A percentile compares a stretch with the other conserved stretches of the same genome.
Evolutionary conservation across 1,140 invertebrate species (phyloP).

Genomic region (Gonatopus flavifemur): DNA sequence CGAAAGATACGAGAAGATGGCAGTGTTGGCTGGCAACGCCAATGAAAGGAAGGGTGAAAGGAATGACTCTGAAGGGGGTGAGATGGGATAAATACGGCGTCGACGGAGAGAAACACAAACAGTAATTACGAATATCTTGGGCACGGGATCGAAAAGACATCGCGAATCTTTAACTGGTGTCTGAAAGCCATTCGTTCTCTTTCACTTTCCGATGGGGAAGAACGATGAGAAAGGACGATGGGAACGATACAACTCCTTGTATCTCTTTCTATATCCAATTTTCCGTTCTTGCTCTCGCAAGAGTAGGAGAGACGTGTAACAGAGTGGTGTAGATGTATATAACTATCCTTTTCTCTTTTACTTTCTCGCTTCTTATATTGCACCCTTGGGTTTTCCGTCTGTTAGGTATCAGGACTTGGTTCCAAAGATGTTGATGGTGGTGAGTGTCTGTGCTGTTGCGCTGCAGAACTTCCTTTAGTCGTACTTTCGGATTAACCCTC

Average conservation of each 20-base stretch:
- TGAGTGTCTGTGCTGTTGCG: no score
- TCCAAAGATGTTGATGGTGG: no score
- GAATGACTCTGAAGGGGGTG: constrained; percentile 18
- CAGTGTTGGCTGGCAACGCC: constrained; percentile 13
- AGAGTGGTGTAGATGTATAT: no score
- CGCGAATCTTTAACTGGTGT: constrained; percentile 58
- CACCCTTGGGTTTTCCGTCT: constrained; percentile 29
- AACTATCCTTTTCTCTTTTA: constrained; percentile 10
- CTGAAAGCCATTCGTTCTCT: constrained; percentile 20
- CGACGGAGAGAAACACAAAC: constrained; percentile 57
- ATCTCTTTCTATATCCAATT: constrained; percentile 16
- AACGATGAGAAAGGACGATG: not conserved
- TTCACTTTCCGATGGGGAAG: constrained; percentile 11
- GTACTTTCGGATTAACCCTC: constrained; percentile 59
- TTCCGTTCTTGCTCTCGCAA: constrained; percentile 21
- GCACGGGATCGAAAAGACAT: constrained; percentile 57
- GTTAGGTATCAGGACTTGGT: constrained; percentile 26
- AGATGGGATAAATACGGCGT: constrained; percentile 32
- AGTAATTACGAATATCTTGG: constrained; percentile 60
- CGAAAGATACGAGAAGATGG: constrained; percentile 41
- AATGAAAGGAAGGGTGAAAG: constrained; percentile 12
- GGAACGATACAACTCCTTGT: constrained; percentile 17
- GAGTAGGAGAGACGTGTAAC: constrained; percentile 16
- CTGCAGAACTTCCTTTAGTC: constrained; percentile 48
- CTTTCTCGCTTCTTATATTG: constrained; percentile 1